Conservation (phyloP, 2,797 vertebrate species). For the Coreius guichenoti region DNA sequence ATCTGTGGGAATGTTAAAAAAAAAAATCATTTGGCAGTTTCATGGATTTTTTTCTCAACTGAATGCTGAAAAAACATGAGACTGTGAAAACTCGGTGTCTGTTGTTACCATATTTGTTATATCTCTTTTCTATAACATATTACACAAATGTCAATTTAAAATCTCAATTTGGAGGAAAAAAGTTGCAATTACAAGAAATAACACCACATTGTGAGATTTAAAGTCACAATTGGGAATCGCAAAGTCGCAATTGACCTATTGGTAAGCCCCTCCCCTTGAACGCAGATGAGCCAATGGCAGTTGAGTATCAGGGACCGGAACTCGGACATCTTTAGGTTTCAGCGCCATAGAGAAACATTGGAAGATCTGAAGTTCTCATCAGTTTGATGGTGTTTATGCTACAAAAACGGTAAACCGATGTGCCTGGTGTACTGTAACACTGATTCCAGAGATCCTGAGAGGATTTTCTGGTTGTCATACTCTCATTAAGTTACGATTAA, state of each 20-base stretch:
- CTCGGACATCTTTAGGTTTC: too few species aligned
- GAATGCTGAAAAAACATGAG: not conserved
- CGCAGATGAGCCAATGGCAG: too few species aligned
- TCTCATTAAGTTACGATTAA: too few species aligned
- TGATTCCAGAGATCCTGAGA: too few species aligned
- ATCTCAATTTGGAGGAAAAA: not conserved
- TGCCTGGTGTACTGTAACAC: too few species aligned
- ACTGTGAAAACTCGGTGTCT: not conserved
- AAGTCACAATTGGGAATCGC: not conserved
- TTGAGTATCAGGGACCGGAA: too few species aligned
- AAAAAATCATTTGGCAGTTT: not conserved
- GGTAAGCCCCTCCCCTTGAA: too few species aligned
- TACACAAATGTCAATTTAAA: not conserved
- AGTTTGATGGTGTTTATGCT: too few species aligned
- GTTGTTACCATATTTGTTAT: not conserved
- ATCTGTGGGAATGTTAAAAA: not conserved
- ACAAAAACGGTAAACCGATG: too few species aligned
- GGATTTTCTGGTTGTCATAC: too few species aligned
- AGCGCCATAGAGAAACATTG: too few species aligned
- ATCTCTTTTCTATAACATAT: not conserved
- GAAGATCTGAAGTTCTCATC: too few species aligned
- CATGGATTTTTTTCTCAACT: not conserved
- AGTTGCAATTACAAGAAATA: not conserved
- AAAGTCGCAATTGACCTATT: not conserved
- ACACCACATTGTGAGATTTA: not conserved